A percentile compares a stretch with the other conserved stretches of the same genome.
phyloP scores from a whole-genome alignment of 1,140 invertebrate species.

The Rhopalosiphum padi region DNA sequence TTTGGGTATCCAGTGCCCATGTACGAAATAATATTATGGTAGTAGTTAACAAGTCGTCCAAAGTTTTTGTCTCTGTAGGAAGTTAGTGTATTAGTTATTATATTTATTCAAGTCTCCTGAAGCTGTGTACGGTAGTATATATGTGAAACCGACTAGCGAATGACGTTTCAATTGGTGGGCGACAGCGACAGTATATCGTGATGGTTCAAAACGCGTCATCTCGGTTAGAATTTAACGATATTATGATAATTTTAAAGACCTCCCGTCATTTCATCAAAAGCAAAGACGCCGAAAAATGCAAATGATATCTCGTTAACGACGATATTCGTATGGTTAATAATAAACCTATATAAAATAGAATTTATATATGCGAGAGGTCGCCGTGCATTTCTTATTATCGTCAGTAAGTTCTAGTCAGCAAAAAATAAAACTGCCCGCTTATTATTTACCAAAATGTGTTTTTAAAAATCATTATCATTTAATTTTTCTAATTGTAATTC shows the following conservation, averaged over 20 bases:
- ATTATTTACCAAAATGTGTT: too few species aligned
- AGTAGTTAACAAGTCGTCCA: too few species aligned
- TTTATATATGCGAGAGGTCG: too few species aligned
- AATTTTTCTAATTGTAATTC: too few species aligned
- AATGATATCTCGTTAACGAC: constrained; percentile 18
- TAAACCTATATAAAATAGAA: too few species aligned
- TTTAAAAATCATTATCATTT: too few species aligned
- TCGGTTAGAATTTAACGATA: not conserved
- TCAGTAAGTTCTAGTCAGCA: not conserved
- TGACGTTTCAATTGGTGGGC: not conserved
- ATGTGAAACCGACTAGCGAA: not conserved
- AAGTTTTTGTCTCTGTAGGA: not conserved
- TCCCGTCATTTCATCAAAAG: not conserved
- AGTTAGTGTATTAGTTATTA: not conserved
- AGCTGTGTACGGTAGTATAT: not conserved
- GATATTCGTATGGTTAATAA: too few species aligned
- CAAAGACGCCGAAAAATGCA: not conserved
- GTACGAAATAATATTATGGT: too few species aligned
- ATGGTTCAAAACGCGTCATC: not conserved
- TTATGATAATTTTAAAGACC: constrained; percentile 13
- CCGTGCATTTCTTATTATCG: not conserved
- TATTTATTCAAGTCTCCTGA: not conserved
- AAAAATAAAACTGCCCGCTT: too few species aligned
- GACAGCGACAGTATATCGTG: not conserved
- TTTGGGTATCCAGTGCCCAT: too few species aligned